A percentile compares a stretch with the other conserved stretches of the same genome.
phyloP scores from a whole-genome alignment of 2,113 vertebrate species.

The Todiramphus chloris region DNA sequence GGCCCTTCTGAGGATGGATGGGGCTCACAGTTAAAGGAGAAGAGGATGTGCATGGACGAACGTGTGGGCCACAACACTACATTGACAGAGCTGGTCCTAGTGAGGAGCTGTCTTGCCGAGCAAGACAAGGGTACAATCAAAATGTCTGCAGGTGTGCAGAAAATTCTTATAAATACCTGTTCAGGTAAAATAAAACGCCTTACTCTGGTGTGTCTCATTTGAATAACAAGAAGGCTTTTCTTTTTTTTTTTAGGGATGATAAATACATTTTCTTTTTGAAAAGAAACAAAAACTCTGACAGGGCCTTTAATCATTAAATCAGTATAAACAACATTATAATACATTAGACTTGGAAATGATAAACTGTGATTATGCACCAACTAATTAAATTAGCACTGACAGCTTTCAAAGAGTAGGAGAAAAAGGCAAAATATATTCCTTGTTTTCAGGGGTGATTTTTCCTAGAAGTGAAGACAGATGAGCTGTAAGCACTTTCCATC shows the following conservation, averaged over 20 bases:
- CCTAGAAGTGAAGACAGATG: not conserved
- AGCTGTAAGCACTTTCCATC: not conserved
- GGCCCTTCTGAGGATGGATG: not conserved
- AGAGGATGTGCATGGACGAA: not conserved
- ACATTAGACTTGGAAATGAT: conserved; percentile 75
- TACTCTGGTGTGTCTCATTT: conserved; percentile 13
- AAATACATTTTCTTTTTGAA: conserved; percentile 51
- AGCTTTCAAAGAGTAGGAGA: conserved; percentile 52
- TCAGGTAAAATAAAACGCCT: conserved; percentile 24
- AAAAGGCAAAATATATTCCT: conserved; percentile 22
- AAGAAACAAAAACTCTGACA: conserved; percentile 63
- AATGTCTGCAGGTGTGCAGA: not conserved
- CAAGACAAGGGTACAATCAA: not conserved
- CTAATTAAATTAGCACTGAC: conserved; percentile 74
- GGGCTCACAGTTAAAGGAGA: not conserved
- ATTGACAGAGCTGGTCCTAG: not conserved
- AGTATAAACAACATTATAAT: conserved; percentile 69
- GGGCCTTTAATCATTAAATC: conserved; percentile 70
- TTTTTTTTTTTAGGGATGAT: not conserved
- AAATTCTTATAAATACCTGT: not conserved
- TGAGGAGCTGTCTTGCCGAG: not conserved
- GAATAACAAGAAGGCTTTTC: not conserved
- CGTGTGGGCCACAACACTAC: fast-evolving
- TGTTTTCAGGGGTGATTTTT: not conserved
- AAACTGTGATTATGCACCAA: conserved; percentile 58